Base-by-base conservation (phyloP, 2,113 vertebrate genomes). In the Eclectus roratus region DNA sequence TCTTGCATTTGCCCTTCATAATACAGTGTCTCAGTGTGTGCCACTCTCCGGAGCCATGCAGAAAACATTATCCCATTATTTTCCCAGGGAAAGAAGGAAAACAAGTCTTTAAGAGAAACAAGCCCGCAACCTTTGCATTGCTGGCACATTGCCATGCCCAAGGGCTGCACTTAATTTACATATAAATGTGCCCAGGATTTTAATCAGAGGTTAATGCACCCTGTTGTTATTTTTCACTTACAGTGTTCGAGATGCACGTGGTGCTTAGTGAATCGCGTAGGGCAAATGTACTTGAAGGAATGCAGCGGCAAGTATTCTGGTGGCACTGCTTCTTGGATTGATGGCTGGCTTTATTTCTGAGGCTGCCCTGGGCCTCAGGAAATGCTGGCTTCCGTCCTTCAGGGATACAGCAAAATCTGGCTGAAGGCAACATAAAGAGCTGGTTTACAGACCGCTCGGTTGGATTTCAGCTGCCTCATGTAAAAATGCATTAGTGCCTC, bases 121-220 rank as follows among this genome's bases (percentile, higher is more conserved):
- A 78, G 46, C 53, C 29, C 23, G 52, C 46, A 93, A 91, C 80
- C 79, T 93, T 93, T 10, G 4, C 69, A 24, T 72, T 85, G 31
- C 83, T 95, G 96, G 89, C 93, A 14, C 46, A 18, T 10, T 46
- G 79, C 87, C 43, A 0, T 77, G 65, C 63, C 61, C 29, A 31
- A 79, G 85, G 93, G 58, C 86, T 91, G 73, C 44, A 20, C 91
- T 91, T 89, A 55, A 96, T 97, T 96, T 97, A 27, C 90, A 81
- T 91, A 43, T 81, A 90, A 94, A 83, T 95, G 80, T 85, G 86
- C 72, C 55, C n/a, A 64, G 89, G 69, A 56, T 96, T 88, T 96
- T 93, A 94, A 96, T 91, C 81, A 88, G 84, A 23, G 86, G 39
- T 88, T 86, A 94, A 84, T 49, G 53, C 55, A 53, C 79, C 85